These are phyloP conservation scores for Falco peregrinus DNA, from an alignment of 2,797 vertebrate species.

Conservation along the genomic window DNA sequence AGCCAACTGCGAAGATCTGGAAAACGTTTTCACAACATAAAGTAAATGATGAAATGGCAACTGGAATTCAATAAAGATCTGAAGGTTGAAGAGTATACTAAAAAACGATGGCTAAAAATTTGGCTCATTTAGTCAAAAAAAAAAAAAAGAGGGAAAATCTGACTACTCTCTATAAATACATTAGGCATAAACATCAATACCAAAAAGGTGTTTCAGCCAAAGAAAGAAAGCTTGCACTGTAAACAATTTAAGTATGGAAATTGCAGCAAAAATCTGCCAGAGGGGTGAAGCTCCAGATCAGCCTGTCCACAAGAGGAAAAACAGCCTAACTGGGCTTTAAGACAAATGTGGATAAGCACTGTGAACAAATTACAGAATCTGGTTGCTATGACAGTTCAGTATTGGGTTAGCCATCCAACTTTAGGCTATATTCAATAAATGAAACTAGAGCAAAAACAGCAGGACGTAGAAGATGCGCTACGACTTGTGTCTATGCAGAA, in stretches of 20 bases:
- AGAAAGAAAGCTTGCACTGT: background rate
- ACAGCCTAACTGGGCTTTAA: slow-evolving; percentile 20
- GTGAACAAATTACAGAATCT: slow-evolving; percentile 42
- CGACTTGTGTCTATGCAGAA: background rate
- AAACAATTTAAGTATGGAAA: background rate
- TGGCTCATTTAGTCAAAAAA: background rate
- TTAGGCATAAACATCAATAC: background rate
- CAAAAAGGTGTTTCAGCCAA: background rate
- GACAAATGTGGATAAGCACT: slow-evolving; percentile 24
- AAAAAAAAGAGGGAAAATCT: background rate
- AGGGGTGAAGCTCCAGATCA: background rate
- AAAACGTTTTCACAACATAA: background rate
- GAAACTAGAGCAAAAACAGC: background rate
- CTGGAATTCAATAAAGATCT: background rate
- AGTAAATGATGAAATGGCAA: background rate
- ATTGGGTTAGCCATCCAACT: background rate
- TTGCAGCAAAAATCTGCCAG: background rate
- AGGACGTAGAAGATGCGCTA: background rate
- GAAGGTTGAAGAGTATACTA: background rate
- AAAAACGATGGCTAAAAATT: background rate
- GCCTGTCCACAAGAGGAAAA: slow-evolving; percentile 8
- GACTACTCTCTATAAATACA: background rate
- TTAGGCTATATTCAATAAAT: slow-evolving; percentile 5
- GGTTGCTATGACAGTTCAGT: slow-evolving; percentile 62
- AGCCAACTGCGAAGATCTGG: background rate